A percentile compares a stretch with the other conserved stretches of the same genome.
These are phyloP conservation scores for Unio pictorum DNA, from an alignment of 2,888 invertebrate species.

Conservation along the genomic window DNA sequence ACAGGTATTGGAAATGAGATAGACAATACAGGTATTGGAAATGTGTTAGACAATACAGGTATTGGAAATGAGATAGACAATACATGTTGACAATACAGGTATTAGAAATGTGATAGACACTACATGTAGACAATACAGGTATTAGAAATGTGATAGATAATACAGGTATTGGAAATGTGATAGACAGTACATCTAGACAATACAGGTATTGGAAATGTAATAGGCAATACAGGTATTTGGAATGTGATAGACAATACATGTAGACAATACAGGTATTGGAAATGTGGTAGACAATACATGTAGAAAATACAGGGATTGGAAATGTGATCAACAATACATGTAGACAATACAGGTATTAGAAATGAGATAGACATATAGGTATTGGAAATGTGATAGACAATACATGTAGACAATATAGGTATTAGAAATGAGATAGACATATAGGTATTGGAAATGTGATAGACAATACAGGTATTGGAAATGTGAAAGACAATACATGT, in stretches of 20 bases:
- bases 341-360: background rate
- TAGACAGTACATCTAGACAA: too few species aligned
- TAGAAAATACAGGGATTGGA: constrained; percentile 72
- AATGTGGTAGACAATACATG: too few species aligned
- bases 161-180: constrained; percentile 78
- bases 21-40: constrained; percentile 86
- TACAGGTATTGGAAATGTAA: background rate
- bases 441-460: too few species aligned
- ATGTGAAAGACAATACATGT: too few species aligned
- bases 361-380: constrained; percentile 73
- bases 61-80: constrained; percentile 77
- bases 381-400: too few species aligned
- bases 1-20: constrained; percentile 74
- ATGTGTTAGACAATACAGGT: background rate
- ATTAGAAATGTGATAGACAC: constrained; percentile 26
- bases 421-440: too few species aligned
- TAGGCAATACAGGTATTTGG: too few species aligned
- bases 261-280: too few species aligned
- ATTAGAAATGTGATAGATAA: constrained; percentile 76
- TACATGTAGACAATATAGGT: too few species aligned
- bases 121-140: constrained; percentile 76
- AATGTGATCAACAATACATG: too few species aligned
- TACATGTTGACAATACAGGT: constrained; percentile 97
- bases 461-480: too few species aligned
- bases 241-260: too few species aligned